Evolutionary conservation across 1,140 invertebrate genomes (phyloP).

Genomic region (Aporrectodea caliginosa): DNA sequence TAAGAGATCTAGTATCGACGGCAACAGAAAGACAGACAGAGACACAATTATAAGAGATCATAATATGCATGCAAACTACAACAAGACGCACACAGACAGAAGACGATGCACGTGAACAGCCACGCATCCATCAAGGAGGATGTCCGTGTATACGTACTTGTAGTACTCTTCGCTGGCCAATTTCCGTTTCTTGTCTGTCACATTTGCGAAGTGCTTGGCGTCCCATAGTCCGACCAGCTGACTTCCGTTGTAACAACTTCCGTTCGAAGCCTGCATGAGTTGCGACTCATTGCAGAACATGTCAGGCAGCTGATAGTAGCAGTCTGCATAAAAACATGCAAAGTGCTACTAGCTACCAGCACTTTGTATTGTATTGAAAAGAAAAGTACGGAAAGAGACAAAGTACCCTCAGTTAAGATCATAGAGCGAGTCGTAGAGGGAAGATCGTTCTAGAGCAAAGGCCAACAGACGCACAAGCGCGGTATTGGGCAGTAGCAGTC

Average conservation of each 20-base stretch:
- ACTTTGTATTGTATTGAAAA: too few species aligned
- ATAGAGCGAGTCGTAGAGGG: too few species aligned
- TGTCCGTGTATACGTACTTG: too few species aligned
- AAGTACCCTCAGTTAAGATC: too few species aligned
- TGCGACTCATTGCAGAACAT: not conserved
- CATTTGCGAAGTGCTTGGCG: slow-evolving; percentile 27
- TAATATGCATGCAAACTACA: slow-evolving; percentile 31
- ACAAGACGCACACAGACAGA: slow-evolving; percentile 33
- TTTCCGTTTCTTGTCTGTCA: slow-evolving; percentile 16
- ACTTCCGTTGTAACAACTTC: slow-evolving; percentile 26
- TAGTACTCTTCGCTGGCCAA: slow-evolving; percentile 35
- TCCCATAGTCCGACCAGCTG: slow-evolving; percentile 28
- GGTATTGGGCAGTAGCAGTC: too few species aligned
- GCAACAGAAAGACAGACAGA: too few species aligned
- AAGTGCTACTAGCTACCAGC: too few species aligned
- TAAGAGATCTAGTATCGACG: too few species aligned
- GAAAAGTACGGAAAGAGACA: too few species aligned
- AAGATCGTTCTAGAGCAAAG: too few species aligned
- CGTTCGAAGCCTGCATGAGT: slow-evolving; percentile 15
- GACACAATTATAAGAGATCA: too few species aligned
- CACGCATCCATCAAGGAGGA: not conserved
- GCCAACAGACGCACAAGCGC: too few species aligned
- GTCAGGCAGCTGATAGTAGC: slow-evolving; percentile 21
- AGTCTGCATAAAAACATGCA: slow-evolving; percentile 6
- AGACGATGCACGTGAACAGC: not conserved